Evolutionary conservation across 2,888 invertebrate species (phyloP).

Genomic region (Flexamia atlantica): DNA sequence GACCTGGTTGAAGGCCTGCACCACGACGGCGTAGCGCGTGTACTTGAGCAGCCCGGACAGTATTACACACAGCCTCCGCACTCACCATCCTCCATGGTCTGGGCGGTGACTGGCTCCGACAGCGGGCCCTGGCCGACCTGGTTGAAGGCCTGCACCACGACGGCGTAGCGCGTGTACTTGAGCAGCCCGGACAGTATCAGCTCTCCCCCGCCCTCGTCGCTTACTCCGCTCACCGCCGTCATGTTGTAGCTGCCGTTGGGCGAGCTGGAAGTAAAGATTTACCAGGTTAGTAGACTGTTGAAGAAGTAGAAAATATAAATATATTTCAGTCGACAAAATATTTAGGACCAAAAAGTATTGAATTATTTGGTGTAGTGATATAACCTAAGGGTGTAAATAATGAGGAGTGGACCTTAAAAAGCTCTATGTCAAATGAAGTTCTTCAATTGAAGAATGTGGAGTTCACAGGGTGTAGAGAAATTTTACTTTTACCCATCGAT

Average conservation of each 20-base stretch:
- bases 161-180: constrained; percentile 83
- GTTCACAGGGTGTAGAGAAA: too few relatives aligned
- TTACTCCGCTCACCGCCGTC: constrained; percentile 83
- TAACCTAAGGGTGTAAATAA: too few relatives aligned
- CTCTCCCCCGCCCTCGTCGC: constrained; percentile 83
- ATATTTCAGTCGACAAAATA: too few relatives aligned
- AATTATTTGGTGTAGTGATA: too few relatives aligned
- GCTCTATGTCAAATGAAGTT: too few relatives aligned
- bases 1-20: constrained; percentile 86
- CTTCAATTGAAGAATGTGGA: too few relatives aligned
- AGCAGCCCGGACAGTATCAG: constrained; percentile 80
- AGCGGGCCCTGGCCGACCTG: constrained; percentile 86
- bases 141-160: constrained; percentile 86
- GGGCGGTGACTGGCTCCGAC: constrained; percentile 82
- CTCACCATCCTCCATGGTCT: constrained; percentile 86
- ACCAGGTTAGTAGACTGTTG: too few relatives aligned
- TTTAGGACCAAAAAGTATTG: too few relatives aligned
- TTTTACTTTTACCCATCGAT: too few relatives aligned
- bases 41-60: constrained; percentile 82
- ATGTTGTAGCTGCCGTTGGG: constrained; percentile 78
- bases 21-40: constrained; percentile 83
- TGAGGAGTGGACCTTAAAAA: too few relatives aligned
- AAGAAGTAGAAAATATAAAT: too few relatives aligned
- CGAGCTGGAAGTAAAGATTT: neutral
- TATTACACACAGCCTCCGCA: too few relatives aligned